phyloP scores from a whole-genome alignment of 2,888 invertebrate species.

The Calephelis perditalis region DNA sequence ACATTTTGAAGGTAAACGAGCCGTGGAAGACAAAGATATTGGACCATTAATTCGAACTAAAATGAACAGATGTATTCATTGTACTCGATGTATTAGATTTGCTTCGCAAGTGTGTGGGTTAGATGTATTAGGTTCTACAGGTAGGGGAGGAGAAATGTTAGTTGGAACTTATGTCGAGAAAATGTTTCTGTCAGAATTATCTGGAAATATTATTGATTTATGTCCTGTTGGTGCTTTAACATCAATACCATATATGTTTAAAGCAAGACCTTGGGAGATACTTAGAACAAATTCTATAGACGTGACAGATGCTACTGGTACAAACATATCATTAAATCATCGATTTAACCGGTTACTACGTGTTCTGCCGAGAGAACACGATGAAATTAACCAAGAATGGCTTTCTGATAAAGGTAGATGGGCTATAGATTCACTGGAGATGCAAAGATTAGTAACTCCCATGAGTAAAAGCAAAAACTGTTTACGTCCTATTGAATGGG shows the following conservation, averaged over 20 bases:
- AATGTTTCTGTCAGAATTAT: constrained; percentile 96
- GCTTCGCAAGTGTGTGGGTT: constrained; percentile 98
- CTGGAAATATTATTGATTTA: constrained; percentile 98
- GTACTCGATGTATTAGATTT: constrained; percentile 97
- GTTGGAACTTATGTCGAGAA: constrained; percentile 99
- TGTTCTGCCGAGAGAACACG: constrained; percentile 59
- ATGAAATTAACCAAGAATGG: constrained; percentile 95
- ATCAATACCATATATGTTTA: constrained; percentile 96
- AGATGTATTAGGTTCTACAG: constrained; percentile 95
- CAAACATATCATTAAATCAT: constrained; percentile 55
- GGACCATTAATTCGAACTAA: constrained; percentile 97
- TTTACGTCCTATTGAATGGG: constrained; percentile 93
- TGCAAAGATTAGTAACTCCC: constrained; percentile 95
- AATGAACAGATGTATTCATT: constrained; percentile 99
- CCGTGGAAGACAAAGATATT: constrained; percentile 97
- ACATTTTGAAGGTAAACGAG: constrained; percentile 92
- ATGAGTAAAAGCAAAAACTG: constrained; percentile 88
- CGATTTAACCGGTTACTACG: constrained; percentile 56
- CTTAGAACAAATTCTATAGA: constrained; percentile 81
- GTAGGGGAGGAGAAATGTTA: constrained; percentile 96
- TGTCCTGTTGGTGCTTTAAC: constrained; percentile 99
- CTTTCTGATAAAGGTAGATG: constrained; percentile 98
- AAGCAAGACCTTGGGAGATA: constrained; percentile 98
- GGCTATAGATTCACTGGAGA: constrained; percentile 96
- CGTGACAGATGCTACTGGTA: constrained; percentile 65